Evolutionary conservation across 2,888 invertebrate genomes (phyloP), one percentile per base, ranked within the genome.

Genomic region (Helicoverpa assulta): DNA sequence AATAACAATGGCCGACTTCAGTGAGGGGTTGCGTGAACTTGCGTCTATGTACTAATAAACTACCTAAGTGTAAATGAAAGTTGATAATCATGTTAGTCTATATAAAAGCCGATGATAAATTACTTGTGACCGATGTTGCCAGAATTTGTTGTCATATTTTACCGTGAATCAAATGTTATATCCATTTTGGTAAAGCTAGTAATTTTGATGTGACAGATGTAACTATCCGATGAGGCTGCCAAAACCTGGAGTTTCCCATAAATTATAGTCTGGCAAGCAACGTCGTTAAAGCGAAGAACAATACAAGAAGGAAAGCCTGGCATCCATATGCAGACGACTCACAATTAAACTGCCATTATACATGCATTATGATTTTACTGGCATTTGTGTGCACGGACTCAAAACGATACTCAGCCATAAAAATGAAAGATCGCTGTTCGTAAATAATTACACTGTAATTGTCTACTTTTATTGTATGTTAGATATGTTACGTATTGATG

Each of bases 261-360:
- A 68, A 50, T 69, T 29, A 5, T 40, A 0, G 21, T 47, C 57
- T 58, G 58, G 58, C 76, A 33, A 69, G 54, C 68, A 54, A 76
- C 50, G 58, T 29, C 53, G 1, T 18, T 50, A 50, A 5, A 26
- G n/a, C 37, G 50, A 62, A 58, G 47, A 67, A 80, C 52, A 58
- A 61, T 47, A 57, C 43, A 62, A 66, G 8, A 52, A 57, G 33
- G 53, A 53, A 37, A 57, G 65, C 21, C 37, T 33, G 54, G 60
- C 55, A 40, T 56, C 55, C 58, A 60, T 61, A 58, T 16, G 50
- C 63, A 63, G 69, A 66, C 54, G 66, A 76, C 60, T 62, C 65
- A 72, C 78, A 79, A 82, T 82, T 82, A 83, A 71, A 70, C 62
- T 12, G 62, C 56, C 70, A 82, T 83, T 83, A 83, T 72, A 64